These are phyloP conservation scores for Zhengitettix transpicula DNA, from an alignment of 2,888 invertebrate species.

Conservation along the genomic window DNA sequence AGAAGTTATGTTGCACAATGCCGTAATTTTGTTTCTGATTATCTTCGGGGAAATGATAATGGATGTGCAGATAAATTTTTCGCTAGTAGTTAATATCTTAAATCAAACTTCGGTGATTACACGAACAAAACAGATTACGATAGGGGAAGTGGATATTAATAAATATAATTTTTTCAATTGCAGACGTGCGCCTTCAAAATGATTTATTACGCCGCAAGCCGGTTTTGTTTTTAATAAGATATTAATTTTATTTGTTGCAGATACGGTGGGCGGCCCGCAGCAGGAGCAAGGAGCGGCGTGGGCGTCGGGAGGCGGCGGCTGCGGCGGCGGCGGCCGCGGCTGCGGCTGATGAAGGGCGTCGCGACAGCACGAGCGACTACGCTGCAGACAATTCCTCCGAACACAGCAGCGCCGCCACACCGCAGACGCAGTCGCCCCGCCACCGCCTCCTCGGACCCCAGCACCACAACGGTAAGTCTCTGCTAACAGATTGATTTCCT, in stretches of 20 bases:
- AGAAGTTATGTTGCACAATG: too few species aligned
- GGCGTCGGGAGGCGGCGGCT: slow-evolving; percentile 37
- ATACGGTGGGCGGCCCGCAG: slow-evolving; percentile 46
- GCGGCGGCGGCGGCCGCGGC: slow-evolving; percentile 22
- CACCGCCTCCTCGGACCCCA: slow-evolving; percentile 37
- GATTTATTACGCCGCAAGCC: too few species aligned
- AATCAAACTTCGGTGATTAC: too few species aligned
- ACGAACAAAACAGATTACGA: too few species aligned
- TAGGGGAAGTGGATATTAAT: too few species aligned
- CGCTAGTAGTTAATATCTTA: too few species aligned
- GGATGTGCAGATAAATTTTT: too few species aligned
- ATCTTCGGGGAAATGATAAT: too few species aligned
- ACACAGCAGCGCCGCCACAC: slow-evolving; percentile 40
- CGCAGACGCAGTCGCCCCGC: slow-evolving; percentile 62
- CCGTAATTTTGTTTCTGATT: too few species aligned
- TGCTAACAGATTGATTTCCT: neutral
- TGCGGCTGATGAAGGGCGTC: slow-evolving; percentile 17
- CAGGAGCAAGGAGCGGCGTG: slow-evolving; percentile 44
- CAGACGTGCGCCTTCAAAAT: too few species aligned
- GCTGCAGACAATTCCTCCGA: slow-evolving; percentile 70
- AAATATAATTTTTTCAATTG: too few species aligned
- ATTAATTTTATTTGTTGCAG: slow-evolving; percentile 22
- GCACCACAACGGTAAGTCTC: slow-evolving; percentile 7
- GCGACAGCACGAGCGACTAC: slow-evolving; percentile 50
- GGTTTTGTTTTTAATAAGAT: neutral